Evolutionary conservation across 2,797 vertebrate genomes (phyloP), one percentile per base, ranked within the genome.

Genomic region (Poecilia wingei): DNA sequence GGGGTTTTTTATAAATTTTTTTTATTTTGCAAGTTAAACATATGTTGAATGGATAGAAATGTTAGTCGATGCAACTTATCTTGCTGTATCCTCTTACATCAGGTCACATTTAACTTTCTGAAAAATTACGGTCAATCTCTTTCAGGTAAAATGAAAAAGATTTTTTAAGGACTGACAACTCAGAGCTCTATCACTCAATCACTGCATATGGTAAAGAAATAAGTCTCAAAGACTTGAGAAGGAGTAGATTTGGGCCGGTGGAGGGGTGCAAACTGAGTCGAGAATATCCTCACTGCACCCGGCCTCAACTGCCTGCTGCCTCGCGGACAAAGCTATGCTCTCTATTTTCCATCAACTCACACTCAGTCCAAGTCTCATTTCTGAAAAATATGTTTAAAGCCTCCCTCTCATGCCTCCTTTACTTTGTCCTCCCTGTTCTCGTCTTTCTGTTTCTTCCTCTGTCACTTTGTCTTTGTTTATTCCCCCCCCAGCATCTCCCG

Each of bases 261-360:
- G 80, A 85, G 76, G 82, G 85, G 82, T 86, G 84, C 84, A 87
- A 81, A 88, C 78, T 77, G 83, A 92, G 90, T 92, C 86, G 86
- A 92, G 91, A 91, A 93, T 91, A 89, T 92, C 88, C 86, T 92
- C 90, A 73, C 93, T 89, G 83, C 93, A 83, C 94, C 92, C 92
- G 84, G 86, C 84, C 83, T 91, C 89, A 87, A 84, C 87, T 84
- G 91, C 85, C 88, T 82, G 86, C 90, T 87, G 83, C 82, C 84
- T 91, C 73, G 14, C 78, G 84, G 80, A 73, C 88, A 75, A 83
- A 72, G 84, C 87, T 87, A 88, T 82, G 86, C 88, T 88, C 22
- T 55, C 84, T 82, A 87, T 91, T 91, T 92, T 91, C 87, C 90
- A 85, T 84, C 75, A 18, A 18, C 72, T 86, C 72, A 45, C 49